These are phyloP conservation scores for Parnassius smintheus DNA, from an alignment of 2,888 invertebrate species.

Conservation along the genomic window DNA sequence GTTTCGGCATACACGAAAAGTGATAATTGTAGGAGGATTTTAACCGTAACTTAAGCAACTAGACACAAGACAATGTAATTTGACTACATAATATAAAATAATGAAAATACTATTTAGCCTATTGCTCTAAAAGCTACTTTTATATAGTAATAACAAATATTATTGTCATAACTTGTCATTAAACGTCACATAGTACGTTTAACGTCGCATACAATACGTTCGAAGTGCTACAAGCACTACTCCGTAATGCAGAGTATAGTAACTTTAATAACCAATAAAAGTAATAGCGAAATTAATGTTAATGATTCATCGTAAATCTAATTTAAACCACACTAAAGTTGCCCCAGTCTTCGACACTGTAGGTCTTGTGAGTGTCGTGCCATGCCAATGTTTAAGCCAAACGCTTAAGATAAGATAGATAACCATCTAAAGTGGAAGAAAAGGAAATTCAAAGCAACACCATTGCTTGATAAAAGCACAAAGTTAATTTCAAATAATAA, in stretches of 20 bases:
- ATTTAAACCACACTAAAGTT: conserved; percentile 28
- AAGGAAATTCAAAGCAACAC: conserved; percentile 76
- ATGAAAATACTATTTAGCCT: conserved; percentile 8
- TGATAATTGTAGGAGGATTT: conserved; percentile 55
- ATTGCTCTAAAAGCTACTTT: conserved; percentile 16
- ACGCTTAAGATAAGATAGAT: conserved; percentile 67
- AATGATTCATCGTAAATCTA: conserved; percentile 8
- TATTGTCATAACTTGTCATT: conserved; percentile 2
- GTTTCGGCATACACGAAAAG: conserved; percentile 40
- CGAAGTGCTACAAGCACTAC: conserved; percentile 11
- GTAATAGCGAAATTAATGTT: not conserved
- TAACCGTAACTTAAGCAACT: conserved; percentile 71
- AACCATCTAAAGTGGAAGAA: conserved; percentile 68
- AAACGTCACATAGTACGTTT: not conserved
- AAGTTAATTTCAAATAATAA: conserved; percentile 46
- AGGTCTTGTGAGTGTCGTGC: conserved; percentile 68
- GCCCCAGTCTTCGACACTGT: conserved; percentile 56
- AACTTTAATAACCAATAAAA: not conserved
- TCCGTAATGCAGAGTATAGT: not conserved
- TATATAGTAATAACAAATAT: conserved; percentile 36
- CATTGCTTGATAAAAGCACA: conserved; percentile 72
- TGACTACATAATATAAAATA: conserved; percentile 20
- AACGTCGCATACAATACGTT: conserved; percentile 11
- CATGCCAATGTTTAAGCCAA: conserved; percentile 78
- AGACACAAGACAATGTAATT: conserved; percentile 48